Conservation (phyloP, 2,888 invertebrate species). For the Lissonota sp. region DNA sequence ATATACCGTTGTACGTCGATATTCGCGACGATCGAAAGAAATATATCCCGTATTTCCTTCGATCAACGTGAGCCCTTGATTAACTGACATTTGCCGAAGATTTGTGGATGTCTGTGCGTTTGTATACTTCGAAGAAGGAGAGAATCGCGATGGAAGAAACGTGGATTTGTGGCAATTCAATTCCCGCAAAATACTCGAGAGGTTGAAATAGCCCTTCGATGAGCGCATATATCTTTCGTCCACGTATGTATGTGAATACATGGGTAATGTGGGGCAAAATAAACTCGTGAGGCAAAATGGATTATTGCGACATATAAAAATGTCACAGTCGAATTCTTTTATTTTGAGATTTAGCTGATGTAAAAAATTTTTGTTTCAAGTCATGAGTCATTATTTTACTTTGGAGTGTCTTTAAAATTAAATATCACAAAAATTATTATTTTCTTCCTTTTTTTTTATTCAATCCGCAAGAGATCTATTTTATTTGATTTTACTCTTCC, state of each 20-base stretch:
- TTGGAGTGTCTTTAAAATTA: no score
- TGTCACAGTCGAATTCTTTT: no score
- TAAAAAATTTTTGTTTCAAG: no score
- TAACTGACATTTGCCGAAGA: conserved; percentile 65
- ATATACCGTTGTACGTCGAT: neutral
- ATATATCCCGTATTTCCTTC: conserved; percentile 33
- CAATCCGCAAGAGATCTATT: no score
- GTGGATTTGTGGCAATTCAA: conserved; percentile 62
- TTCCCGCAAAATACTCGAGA: conserved; percentile 56
- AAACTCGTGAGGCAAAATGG: neutral
- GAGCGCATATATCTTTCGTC: no score
- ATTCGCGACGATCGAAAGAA: neutral
- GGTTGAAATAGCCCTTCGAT: conserved; percentile 38
- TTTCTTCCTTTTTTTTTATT: no score
- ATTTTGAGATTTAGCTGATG: no score
- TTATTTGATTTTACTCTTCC: no score
- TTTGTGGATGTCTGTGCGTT: conserved; percentile 51
- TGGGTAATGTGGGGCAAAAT: conserved; percentile 7
- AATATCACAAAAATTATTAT: no score
- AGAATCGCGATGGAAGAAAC: conserved; percentile 44
- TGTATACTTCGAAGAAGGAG: conserved; percentile 22
- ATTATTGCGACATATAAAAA: no score
- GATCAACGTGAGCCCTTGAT: conserved; percentile 56
- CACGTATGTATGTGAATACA: conserved; percentile 20
- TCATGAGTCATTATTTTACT: no score